Evolutionary conservation across 2,888 invertebrate genomes (phyloP), one percentile per base, ranked within the genome.

Genomic region (Cryptosula pallasiana): DNA sequence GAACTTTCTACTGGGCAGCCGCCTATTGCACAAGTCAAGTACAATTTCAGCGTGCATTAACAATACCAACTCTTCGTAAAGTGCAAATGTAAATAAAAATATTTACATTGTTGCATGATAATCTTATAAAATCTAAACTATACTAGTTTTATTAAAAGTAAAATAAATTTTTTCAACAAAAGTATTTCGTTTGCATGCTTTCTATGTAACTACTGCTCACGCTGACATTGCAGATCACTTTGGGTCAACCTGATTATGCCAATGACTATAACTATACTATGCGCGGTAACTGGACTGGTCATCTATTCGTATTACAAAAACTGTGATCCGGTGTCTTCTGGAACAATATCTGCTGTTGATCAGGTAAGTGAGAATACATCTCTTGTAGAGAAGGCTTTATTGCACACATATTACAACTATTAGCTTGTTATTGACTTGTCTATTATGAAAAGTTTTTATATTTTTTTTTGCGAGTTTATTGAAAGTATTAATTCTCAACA

Each of bases 21-120:
- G 91, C 95, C 88, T 95, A 94, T 85, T 93, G 93, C 80, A 92
- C 94, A 36, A 95, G 95, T 85, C 96, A 96, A 85, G 93, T 95
- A 0, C 93, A 95, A 23, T 91, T 96, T 55, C 96, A 96, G 84
- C 91, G 95, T 83, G 94, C 94, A 81, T 88, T 95, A 74, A 92
- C 93, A 0, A 91, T 95, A 1, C 90, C 92, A 79, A 89, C 88
- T 35, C 90, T 93, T 76, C 87, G 89, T 16, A 92, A 93, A 86
- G 91, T 91, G 0, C 79, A 81, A 71, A 23, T 80, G 83, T 83
- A 77, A 74, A 58, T n/a, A n/a, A n/a, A n/a, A n/a, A n/a, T n/a
- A n/a, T n/a, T n/a, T n/a, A n/a, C n/a, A n/a, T n/a, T n/a, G n/a
- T n/a, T n/a, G n/a, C n/a, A n/a, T n/a, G n/a, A n/a, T n/a, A n/a